Evolutionary conservation across 53 echinoderm and acorn worm genomes (phyloP).

Genomic region (Actinopyga echinites): DNA sequence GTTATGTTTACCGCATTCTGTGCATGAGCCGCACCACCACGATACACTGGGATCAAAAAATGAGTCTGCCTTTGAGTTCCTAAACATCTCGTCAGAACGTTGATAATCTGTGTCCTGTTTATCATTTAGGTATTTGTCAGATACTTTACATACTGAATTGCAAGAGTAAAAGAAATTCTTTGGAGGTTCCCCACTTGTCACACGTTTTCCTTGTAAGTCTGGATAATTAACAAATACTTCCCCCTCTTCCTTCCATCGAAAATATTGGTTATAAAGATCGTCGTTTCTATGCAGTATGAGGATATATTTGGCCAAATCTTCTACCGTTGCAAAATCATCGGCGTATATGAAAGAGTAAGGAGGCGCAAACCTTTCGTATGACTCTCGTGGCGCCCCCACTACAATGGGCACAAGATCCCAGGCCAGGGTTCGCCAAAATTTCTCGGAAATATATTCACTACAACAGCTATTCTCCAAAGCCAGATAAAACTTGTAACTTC

Average conservation of each 20-base stretch:
- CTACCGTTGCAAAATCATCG: neutral
- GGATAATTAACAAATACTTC: constrained; percentile 17
- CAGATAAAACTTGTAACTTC: neutral
- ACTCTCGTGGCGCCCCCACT: neutral
- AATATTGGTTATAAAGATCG: neutral
- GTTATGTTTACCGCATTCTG: neutral
- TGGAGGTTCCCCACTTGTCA: neutral
- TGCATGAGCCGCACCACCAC: constrained; percentile 5
- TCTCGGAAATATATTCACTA: constrained; percentile 10
- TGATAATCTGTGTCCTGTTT: neutral
- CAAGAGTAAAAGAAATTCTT: neutral
- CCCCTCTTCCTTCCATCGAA: constrained; percentile 7
- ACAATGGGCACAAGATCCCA: constrained; percentile 29
- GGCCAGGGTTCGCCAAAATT: constrained; percentile 17
- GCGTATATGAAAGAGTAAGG: constrained; percentile 2
- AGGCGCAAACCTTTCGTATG: constrained; percentile 7
- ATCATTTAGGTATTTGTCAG: neutral
- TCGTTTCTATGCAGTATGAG: neutral
- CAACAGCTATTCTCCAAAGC: constrained; percentile 10
- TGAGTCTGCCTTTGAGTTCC: neutral
- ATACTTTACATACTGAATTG: neutral
- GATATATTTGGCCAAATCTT: constrained; percentile 13
- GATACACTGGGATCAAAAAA: neutral
- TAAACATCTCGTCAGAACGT: neutral
- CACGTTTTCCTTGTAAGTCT: neutral